Evolutionary conservation across 2,888 invertebrate genomes (phyloP), one percentile per base, ranked within the genome.

Genomic region (Synergus japonicus): DNA sequence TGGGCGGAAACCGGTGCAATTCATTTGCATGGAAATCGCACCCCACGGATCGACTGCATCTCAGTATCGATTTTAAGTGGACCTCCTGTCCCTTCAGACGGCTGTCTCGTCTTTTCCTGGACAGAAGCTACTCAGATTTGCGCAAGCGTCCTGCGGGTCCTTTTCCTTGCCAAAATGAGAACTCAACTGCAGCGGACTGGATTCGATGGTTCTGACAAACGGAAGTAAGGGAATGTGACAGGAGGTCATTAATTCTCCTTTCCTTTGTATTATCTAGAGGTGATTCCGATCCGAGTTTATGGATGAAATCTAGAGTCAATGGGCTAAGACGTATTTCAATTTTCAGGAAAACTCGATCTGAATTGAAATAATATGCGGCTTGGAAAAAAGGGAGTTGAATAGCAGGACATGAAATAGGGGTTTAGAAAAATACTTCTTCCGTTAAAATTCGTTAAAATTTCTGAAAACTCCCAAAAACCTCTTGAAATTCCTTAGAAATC

Each of bases 41-140:
- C 88, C 86, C 90, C 85, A 85, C 86, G 88, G 87, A 90, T 88
- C 86, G 87, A 88, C 88, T 89, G 89, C 89, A 89, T 86, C 88
- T 85, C 85, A 88, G 89, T 91, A 91, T 92, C 91, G 92, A 92
- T 91, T 91, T 91, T 91, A 90, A 91, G 89, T 90, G 91, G 91
- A 91, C 91, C 89, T 88, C 87, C 88, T 90, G 90, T 90, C 89
- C 89, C 90, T 89, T 91, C 91, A 91, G 90, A 88, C 88, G 88
- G 87, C 88, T 87, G 89, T 91, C 90, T 91, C 90, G 88, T 91
- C 91, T 90, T 89, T 86, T 87, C 88, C 87, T 90, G 89, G 91
- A 90, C 91, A 89, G 90, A 88, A 90, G 87, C 85, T 85, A 87
- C 87, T 88, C 86, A 86, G 86, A 86, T 85, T 85, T 84, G 91